A percentile compares a stretch with the other conserved stretches of the same genome.
Conservation (phyloP, 2,888 invertebrate genomes). For the Eupeodes luniger region DNA sequence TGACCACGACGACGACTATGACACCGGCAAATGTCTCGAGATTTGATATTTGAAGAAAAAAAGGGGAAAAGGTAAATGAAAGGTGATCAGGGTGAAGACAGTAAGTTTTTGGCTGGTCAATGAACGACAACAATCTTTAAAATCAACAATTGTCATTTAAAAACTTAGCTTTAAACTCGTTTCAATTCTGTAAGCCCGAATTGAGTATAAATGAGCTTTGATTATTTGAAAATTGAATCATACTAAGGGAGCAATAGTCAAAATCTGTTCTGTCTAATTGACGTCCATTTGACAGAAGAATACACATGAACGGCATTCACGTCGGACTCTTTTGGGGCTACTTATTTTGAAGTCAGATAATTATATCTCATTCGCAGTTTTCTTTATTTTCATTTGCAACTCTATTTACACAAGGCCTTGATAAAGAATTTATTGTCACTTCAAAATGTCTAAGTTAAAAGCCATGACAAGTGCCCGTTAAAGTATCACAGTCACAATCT, state of each 20-base stretch:
- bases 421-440: neutral
- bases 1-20: conserved; percentile 68
- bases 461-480: conserved; percentile 18
- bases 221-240: no score
- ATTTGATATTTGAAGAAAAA: neutral
- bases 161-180: neutral
- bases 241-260: no score
- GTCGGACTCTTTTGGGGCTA: no score
- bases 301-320: no score
- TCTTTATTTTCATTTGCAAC: no score
- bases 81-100: neutral
- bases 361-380: no score
- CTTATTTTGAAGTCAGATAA: no score
- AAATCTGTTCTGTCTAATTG: no score
- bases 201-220: no score
- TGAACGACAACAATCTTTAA: conserved; percentile 26
- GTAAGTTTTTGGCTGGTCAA: neutral
- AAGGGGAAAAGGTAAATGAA: neutral
- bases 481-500: conserved; percentile 67
- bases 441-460: neutral
- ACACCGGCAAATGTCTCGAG: neutral
- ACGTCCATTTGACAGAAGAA: no score
- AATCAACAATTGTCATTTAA: conserved; percentile 22
- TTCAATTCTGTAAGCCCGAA: no score
- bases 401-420: no score